These are phyloP conservation scores for Euborellia annulipes DNA, from an alignment of 1,140 invertebrate genomes.

Conservation along the genomic window DNA sequence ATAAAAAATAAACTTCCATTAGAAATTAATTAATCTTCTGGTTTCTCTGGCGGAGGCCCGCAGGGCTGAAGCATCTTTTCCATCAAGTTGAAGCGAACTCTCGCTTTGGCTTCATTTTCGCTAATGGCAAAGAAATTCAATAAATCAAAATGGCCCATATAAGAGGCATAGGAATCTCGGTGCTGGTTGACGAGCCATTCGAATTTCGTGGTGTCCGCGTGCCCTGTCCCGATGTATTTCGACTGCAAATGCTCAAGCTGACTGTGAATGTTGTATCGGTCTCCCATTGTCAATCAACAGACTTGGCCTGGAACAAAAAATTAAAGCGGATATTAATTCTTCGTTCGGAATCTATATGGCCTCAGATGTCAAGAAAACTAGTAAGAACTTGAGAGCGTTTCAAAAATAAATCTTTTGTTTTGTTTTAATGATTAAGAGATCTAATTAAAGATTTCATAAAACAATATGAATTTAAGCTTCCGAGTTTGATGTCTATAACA, in stretches of 20 bases:
- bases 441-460: too few species aligned
- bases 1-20: too few species aligned
- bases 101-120: constrained; percentile 92
- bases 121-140: constrained; percentile 85
- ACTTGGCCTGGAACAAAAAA: too few species aligned
- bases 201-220: constrained; percentile 87
- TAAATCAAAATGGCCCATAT: constrained; percentile 89
- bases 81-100: constrained; percentile 91
- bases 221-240: constrained; percentile 96
- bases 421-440: too few species aligned
- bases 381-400: too few species aligned
- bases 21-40: constrained; percentile 69
- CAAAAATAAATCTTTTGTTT: too few species aligned
- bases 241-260: constrained; percentile 98
- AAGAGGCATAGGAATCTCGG: constrained; percentile 86
- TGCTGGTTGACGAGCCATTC: constrained; percentile 96
- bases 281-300: too few species aligned
- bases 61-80: constrained; percentile 98
- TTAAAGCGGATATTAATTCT: too few species aligned
- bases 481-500: too few species aligned
- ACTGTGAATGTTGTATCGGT: constrained; percentile 97
- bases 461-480: too few species aligned
- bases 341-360: too few species aligned
- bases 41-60: constrained; percentile 91
- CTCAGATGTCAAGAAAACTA: too few species aligned